These are phyloP conservation scores for Baccha elongata DNA, from an alignment of 2,888 invertebrate genomes.

Conservation along the genomic window DNA sequence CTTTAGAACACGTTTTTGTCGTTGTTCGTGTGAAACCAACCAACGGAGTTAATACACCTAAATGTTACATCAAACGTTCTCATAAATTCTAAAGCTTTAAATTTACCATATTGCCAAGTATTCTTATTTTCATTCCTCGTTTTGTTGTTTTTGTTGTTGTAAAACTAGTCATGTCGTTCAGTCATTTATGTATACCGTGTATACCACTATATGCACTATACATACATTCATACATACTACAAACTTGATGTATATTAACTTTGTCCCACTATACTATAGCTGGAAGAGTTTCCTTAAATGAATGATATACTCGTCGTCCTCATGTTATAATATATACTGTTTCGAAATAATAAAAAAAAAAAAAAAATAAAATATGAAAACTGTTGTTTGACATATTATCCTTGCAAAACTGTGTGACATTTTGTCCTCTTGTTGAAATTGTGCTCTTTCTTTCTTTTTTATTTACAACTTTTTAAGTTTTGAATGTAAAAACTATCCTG, in stretches of 20 bases:
- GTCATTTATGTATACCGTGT: constrained; percentile 53
- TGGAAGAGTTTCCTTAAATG: constrained; percentile 59
- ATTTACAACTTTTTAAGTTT: background rate
- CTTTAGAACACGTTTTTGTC: constrained; percentile 54
- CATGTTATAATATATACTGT: background rate
- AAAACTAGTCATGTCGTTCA: constrained; percentile 63
- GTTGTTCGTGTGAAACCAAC: constrained; percentile 60
- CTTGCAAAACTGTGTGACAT: constrained; percentile 48
- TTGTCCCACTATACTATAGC: constrained; percentile 40
- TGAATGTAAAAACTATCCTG: background rate
- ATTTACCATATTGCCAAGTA: background rate
- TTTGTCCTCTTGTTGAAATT: background rate
- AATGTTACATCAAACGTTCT: constrained; percentile 69
- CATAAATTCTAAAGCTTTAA: constrained; percentile 53
- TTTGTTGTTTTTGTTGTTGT: constrained; percentile 21
- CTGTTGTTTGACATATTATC: constrained; percentile 41
- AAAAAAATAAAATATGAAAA: background rate
- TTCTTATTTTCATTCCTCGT: background rate
- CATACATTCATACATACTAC: background rate
- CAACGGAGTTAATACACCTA: constrained; percentile 59
- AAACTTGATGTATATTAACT: constrained; percentile 71
- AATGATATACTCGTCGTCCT: constrained; percentile 57
- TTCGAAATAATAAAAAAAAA: background rate
- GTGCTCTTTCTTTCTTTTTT: constrained; percentile 24
- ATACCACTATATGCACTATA: constrained; percentile 24